Base-by-base conservation (phyloP, 2,113 vertebrate species). In the Corvus cornix region DNA sequence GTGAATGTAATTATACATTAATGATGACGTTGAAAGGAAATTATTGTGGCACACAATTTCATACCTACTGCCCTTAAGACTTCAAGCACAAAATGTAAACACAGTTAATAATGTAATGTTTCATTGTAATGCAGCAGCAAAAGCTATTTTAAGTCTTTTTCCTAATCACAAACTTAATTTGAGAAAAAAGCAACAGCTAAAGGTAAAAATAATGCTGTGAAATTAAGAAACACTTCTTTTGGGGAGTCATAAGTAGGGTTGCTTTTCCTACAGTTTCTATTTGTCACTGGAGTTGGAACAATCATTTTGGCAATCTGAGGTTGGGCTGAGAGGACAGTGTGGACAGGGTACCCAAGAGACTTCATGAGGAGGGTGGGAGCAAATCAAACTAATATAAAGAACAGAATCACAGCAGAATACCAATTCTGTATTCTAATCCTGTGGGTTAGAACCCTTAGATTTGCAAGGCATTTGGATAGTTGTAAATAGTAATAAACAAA, bases 1-100 rank as follows among this genome's bases (percentile, higher is more conserved):
- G 11, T 52, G 31, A 78, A 66, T 52, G 37, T 51, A 95, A 84
- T 92, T 94, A 73, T 66, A 24, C 39, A 80, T 76, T 95, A 95
- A 95, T 83, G 55, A 72, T 3, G 1, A 68, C 16, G 16, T 24
- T 75, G 53, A 93, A 94, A 93, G 46, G 49, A 94, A 91, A 85
- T 69, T 82, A 74, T 72, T 69, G 39, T 84, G 52, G 55, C 62
- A 75, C 67, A 60, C 55, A 46, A 86, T 83, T 90, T 94, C 0
- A 0, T 53, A 96, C 79, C 86, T 90, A 66, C 8, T 72, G 46
- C 59, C 88, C 85, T 88, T 69, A 92, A 77, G 59, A 90, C 49
- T 87, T 78, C 9, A 6, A 89, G 58, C n/a, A 92, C 53, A 63
- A 90, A 87, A 70, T 80, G 87, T 84, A 95, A 97, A 92, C 77